Evolutionary conservation across 2,797 vertebrate species (phyloP), one percentile per base, ranked within the genome.

Genomic region (Gila robusta): DNA sequence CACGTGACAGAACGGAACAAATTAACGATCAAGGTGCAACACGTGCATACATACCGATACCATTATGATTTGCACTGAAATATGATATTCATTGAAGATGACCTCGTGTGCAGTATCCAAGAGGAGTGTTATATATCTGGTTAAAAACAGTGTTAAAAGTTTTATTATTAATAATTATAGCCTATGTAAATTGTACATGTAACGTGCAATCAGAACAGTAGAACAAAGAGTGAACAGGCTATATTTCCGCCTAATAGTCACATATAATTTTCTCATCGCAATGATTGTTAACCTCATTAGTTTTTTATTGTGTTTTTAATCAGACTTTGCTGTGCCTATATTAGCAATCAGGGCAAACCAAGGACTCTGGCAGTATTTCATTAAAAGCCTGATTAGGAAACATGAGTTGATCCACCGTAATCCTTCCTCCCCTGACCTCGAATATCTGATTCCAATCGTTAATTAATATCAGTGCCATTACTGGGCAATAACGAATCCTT

Each of bases 391-490:
- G 70, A 74, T 64, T 86, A 86, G 54, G 69, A 67, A 73, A 49
- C 67, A 78, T 56, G n/a, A 77, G 44, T 44, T 86, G 16, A 85
- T 80, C 78, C 69, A 73, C 4, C 8, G 11, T 87, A 83, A 83
- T 79, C 74, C 66, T 49, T 72, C 41, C 66, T 77, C 64, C 3
- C 28, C 3, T 87, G 73, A 81, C 86, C 81, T 73, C 54, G n/a
- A 84, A 84, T 80, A 49, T 84, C 62, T 67, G n/a, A 84, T 54
- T 78, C 71, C 6, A 77, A 66, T 78, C 49, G 49, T 62, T n/a
- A 71, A 82, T 71, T 82, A 49, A 83, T 87, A 67, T 69, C 17
- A 26, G 52, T 23, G 52, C 17, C 8, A 14, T 44, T 47, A 26
- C 19, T 44, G 19, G 28, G 82, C 59, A 77, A 28, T 69, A 59